These are phyloP conservation scores for Girardinus metallicus DNA, from an alignment of 2,797 vertebrate species.

Conservation along the genomic window DNA sequence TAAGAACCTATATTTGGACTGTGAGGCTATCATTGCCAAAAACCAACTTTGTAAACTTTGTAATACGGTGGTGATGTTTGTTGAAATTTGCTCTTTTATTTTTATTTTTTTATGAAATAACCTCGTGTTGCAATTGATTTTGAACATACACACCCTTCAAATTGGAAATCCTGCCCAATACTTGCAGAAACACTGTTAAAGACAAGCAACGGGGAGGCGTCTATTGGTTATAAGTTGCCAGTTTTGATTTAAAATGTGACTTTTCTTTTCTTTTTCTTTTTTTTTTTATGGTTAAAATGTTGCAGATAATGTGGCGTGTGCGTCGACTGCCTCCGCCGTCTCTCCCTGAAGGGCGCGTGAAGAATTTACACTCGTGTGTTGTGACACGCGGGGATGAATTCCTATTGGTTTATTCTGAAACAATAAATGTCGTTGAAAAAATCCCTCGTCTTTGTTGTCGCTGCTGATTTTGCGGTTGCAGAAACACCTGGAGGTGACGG, in stretches of 20 bases:
- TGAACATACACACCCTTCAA: background rate
- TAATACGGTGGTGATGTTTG: background rate
- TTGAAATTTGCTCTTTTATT: background rate
- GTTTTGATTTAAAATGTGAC: background rate
- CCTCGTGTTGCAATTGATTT: background rate
- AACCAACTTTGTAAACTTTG: constrained; percentile 14
- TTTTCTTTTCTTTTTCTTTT: background rate
- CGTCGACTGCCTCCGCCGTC: constrained; percentile 60
- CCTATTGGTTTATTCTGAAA: constrained; percentile 54
- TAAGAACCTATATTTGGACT: background rate
- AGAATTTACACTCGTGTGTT: constrained; percentile 51
- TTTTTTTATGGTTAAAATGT: background rate
- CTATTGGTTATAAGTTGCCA: background rate
- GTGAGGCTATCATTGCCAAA: constrained; percentile 21
- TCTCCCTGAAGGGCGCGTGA: constrained; percentile 56
- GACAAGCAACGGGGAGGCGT: background rate
- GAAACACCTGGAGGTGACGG: constrained; percentile 44
- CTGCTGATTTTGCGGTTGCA: constrained; percentile 42
- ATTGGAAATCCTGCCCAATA: background rate
- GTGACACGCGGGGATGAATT: constrained; percentile 44
- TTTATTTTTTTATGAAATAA: background rate
- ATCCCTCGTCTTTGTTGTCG: constrained; percentile 22
- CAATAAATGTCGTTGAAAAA: constrained; percentile 68
- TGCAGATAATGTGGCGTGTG: constrained; percentile 10
- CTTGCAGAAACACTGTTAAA: background rate